Evolutionary conservation across 2,113 vertebrate genomes (phyloP), one percentile per base, ranked within the genome.

Genomic region (Serinus canaria): DNA sequence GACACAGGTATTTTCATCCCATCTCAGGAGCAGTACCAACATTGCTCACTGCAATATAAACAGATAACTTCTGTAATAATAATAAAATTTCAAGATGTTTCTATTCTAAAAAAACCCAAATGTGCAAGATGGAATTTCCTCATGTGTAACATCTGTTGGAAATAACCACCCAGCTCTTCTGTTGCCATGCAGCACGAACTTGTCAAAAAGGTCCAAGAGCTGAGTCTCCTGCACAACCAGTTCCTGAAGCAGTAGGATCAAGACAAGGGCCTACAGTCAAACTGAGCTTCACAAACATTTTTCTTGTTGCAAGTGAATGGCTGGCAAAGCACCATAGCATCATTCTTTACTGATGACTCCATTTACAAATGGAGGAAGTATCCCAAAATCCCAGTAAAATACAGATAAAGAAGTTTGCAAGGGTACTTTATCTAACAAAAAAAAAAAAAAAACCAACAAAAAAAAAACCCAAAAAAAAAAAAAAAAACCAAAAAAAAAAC

Each of bases 51-150:
- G 72, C 27, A 94, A 64, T 37, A 90, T 81, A 94, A 96, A 90
- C 75, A 91, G 50, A 41, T 90, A 90, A 49, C n/a, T 72, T 90
- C 73, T 75, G 19, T 64, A 96, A 80, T 80, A 90, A 89, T 70
- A 93, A 95, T 83, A 83, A 88, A 92, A 86, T 55, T 63, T 83
- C 85, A 74, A 77, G 56, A 90, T 83, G 85, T 78, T 94, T 86
- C 49, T 90, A 49, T 60, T 91, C 35, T 39, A 63, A 90, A 88
- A 94, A 89, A 80, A 2, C 41, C 41, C 8, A 94, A 90, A 94
- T 52, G 91, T 72, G 47, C 41, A 86, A 53, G 72, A 93, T 83
- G 75, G 85, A 93, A 96, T 74, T 95, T 96, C 93, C 83, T 94
- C 49, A 35, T 84, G 79, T 83, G 77, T 66, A 92, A 91, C 84